Conservation (phyloP, 37 sponge, comb jelly and placozoan genomes). For the Haliclona indistincta region DNA sequence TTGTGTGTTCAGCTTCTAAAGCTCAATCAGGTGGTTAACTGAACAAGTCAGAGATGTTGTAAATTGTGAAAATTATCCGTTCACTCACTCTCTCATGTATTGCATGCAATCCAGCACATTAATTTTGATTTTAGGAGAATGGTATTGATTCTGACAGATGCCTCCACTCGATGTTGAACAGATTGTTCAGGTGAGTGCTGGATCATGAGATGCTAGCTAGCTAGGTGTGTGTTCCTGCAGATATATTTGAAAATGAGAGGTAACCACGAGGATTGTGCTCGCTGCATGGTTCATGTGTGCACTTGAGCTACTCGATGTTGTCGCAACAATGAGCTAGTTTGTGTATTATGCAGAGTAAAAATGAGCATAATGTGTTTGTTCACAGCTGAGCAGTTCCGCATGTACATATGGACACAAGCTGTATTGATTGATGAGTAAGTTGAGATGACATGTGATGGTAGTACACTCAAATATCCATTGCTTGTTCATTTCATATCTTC, state of each 20-base stretch:
- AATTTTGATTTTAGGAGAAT: constrained; percentile 12
- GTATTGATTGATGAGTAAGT: constrained; percentile 65
- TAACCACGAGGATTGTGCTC: no score
- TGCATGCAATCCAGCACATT: not conserved
- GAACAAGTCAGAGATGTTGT: not conserved
- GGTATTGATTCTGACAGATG: constrained; percentile 32
- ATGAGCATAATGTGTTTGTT: not conserved
- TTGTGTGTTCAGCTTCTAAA: not conserved
- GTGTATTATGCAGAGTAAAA: not conserved
- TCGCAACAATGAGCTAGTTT: constrained; percentile 22
- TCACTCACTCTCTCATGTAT: no score
- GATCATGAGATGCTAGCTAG: not conserved
- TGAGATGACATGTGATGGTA: not conserved
- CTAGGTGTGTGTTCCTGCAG: not conserved
- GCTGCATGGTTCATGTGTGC: constrained; percentile 68
- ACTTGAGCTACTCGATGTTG: constrained; percentile 56
- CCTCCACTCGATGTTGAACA: constrained; percentile 48
- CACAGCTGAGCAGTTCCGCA: constrained; percentile 17
- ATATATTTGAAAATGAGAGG: no score
- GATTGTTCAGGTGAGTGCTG: constrained; percentile 38
- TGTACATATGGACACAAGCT: constrained; percentile 70
- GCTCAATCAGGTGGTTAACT: not conserved
- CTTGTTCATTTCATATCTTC: no score
- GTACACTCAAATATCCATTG: no score
- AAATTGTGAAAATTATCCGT: no score